A percentile compares a stretch with the other conserved stretches of the same genome.
phyloP scores from a whole-genome alignment of 2,113 vertebrate species.

The Strix uralensis region DNA sequence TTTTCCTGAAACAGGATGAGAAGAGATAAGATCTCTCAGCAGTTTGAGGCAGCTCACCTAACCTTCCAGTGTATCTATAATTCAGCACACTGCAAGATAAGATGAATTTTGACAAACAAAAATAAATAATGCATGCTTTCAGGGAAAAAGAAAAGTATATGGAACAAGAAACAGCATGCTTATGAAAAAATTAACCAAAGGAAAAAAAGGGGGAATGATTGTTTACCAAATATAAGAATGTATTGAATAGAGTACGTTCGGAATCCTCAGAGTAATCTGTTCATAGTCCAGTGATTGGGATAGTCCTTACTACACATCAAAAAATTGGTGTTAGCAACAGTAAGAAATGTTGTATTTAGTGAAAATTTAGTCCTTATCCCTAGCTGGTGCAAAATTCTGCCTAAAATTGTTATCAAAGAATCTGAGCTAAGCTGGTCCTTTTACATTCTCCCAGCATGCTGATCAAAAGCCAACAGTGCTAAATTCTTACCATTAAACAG shows the following conservation, averaged over 20 bases:
- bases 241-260: background rate
- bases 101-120: constrained; percentile 20
- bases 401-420: background rate
- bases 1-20: background rate
- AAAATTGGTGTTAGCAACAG: background rate
- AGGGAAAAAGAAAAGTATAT: background rate
- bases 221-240: background rate
- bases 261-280: background rate
- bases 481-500: background rate
- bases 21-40: background rate
- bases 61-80: constrained; percentile 17
- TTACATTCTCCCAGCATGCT: background rate
- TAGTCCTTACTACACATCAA: background rate
- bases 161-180: background rate
- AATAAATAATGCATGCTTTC: constrained; percentile 34
- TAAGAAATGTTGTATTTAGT: background rate
- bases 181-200: background rate
- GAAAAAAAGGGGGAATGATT: background rate
- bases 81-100: background rate
- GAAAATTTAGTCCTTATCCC: background rate
- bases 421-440: background rate
- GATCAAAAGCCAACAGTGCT: background rate
- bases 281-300: background rate
- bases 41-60: background rate
- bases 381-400: background rate